These are phyloP conservation scores for Galerucella pusilla DNA, from an alignment of 2,888 invertebrate genomes.

Conservation along the genomic window DNA sequence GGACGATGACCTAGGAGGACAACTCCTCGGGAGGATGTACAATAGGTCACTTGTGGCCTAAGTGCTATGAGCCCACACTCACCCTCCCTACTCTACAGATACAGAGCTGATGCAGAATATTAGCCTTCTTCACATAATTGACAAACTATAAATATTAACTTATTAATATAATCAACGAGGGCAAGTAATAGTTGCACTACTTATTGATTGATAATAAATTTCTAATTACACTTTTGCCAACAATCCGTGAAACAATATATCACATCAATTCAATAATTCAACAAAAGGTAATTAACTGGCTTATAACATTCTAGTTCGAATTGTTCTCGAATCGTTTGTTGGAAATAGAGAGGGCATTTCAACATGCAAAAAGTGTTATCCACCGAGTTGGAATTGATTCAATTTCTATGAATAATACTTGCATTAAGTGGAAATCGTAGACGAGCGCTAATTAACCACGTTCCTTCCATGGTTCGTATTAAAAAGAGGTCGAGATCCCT, in stretches of 20 bases:
- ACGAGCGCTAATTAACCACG: conserved; percentile 25
- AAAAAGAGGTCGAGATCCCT: conserved; percentile 19
- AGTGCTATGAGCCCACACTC: too few species aligned
- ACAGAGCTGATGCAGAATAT: too few species aligned
- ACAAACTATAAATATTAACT: too few species aligned
- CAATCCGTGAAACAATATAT: neutral
- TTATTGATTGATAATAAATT: too few species aligned
- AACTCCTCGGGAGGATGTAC: too few species aligned
- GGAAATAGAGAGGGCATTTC: neutral
- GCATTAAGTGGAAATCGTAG: conserved; percentile 27
- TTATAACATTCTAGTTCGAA: neutral
- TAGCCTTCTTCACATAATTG: too few species aligned
- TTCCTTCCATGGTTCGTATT: conserved; percentile 3
- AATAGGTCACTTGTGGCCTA: too few species aligned
- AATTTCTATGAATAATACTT: conserved; percentile 25
- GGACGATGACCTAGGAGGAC: too few species aligned
- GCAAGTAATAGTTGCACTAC: too few species aligned
- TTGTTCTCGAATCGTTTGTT: neutral
- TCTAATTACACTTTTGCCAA: neutral
- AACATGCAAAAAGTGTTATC: conserved; percentile 16
- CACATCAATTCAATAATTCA: conserved; percentile 6
- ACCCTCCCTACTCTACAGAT: too few species aligned
- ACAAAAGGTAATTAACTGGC: neutral
- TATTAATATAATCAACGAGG: too few species aligned
- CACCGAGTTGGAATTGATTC: conserved; percentile 19